Evolutionary conservation across 2,113 vertebrate genomes (phyloP).

Genomic region (Calonectris borealis): DNA sequence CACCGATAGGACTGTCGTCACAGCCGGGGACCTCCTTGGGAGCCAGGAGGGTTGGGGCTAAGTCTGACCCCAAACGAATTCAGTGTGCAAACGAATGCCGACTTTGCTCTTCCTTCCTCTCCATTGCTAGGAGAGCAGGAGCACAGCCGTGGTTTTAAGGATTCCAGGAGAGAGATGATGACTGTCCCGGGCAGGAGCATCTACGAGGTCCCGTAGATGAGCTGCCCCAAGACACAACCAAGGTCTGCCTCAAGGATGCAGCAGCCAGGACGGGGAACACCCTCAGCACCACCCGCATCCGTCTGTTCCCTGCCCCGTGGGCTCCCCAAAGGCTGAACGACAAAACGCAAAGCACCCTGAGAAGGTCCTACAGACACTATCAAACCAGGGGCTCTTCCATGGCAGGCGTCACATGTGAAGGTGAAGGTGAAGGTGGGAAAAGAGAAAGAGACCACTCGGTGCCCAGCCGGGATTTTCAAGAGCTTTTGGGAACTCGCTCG

Average conservation of each 20-base stretch:
- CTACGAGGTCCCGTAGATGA: rapidly evolving
- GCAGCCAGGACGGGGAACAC: neutral
- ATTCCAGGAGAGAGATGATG: neutral
- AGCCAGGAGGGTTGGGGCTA: neutral
- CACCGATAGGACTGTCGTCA: neutral
- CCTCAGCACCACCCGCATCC: neutral
- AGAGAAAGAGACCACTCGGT: neutral
- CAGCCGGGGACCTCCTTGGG: neutral
- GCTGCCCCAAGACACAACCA: neutral
- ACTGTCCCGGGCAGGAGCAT: neutral
- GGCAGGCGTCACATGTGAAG: neutral
- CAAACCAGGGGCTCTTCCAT: neutral
- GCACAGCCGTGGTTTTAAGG: neutral
- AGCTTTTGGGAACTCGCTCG: neutral
- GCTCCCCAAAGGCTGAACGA: neutral
- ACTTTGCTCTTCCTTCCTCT: neutral
- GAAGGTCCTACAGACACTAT: neutral
- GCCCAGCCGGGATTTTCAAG: neutral
- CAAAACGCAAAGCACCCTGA: neutral
- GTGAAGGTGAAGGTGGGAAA: neutral
- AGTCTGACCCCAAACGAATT: no score
- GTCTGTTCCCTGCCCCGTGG: neutral
- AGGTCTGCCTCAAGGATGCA: neutral
- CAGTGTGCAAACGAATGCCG: rapidly evolving
- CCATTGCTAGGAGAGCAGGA: neutral